phyloP scores from a whole-genome alignment of 2,113 vertebrate species.

The Limnothrissa miodon region DNA sequence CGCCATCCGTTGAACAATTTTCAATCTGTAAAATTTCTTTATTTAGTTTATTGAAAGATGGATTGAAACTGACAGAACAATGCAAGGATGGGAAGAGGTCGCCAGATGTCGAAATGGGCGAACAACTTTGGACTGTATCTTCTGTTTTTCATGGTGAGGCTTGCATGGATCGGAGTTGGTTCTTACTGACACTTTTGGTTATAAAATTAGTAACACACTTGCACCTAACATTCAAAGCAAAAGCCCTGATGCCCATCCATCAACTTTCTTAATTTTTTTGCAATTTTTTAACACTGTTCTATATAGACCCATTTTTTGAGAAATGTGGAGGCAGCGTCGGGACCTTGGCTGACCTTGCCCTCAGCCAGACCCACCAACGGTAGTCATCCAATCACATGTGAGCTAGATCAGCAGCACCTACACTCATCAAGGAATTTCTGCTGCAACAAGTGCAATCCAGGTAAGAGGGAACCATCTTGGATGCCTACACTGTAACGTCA shows the following conservation, averaged over 20 bases:
- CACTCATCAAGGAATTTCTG: constrained; percentile 35
- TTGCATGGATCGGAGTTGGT: background rate
- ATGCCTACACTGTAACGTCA: background rate
- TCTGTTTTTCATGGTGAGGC: constrained; percentile 59
- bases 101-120: constrained; percentile 30
- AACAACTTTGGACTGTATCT: constrained; percentile 5
- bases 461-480: constrained; percentile 46
- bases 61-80: constrained; percentile 25
- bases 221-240: background rate
- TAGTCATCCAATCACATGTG: background rate
- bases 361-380: background rate
- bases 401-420: constrained; percentile 17
- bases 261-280: background rate
- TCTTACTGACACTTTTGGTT: background rate
- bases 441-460: constrained; percentile 67
- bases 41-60: constrained; percentile 23
- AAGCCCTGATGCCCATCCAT: background rate
- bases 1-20: background rate
- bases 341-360: too few species aligned
- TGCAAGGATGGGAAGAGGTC: constrained; percentile 34
- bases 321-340: background rate
- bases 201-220: background rate
- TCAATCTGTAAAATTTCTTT: background rate
- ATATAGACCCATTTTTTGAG: background rate
- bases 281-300: background rate